Evolutionary conservation across 2,888 invertebrate species (phyloP).

Genomic region (Physocephala rufipes): DNA sequence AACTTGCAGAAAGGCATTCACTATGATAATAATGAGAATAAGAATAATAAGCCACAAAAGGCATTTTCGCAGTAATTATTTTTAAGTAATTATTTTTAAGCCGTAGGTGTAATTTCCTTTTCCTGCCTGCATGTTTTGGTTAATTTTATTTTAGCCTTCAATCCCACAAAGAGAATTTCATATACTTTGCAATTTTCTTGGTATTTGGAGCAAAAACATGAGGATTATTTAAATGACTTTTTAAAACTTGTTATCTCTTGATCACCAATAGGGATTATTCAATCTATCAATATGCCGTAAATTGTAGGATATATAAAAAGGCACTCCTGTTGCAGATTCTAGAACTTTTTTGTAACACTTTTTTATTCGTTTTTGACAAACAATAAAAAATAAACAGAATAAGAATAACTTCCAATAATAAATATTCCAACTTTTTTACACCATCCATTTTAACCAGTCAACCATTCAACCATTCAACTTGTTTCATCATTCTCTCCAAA

Average conservation of each 20-base stretch:
- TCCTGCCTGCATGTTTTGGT: neutral
- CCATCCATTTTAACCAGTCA: neutral
- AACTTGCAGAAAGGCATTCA: neutral
- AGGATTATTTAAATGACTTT: too few species aligned
- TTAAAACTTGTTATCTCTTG: too few species aligned
- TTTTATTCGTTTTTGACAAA: too few species aligned
- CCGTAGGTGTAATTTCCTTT: conserved; percentile 29
- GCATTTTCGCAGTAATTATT: conserved; percentile 29
- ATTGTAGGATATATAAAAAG: too few species aligned
- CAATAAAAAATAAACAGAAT: too few species aligned
- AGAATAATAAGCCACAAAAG: conserved; percentile 30
- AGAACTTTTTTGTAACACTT: too few species aligned
- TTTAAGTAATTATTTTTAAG: too few species aligned
- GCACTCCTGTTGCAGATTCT: too few species aligned
- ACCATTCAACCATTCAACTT: neutral
- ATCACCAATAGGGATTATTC: conserved; percentile 4
- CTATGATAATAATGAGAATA: neutral
- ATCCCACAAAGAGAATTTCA: too few species aligned
- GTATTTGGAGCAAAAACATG: too few species aligned
- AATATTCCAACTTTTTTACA: conserved; percentile 18
- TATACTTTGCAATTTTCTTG: too few species aligned
- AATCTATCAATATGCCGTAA: neutral
- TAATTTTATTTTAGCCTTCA: neutral
- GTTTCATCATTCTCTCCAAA: neutral
- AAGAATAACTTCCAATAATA: neutral